A percentile compares a stretch with the other conserved stretches of the same genome.
phyloP scores from a whole-genome alignment of 2,113 vertebrate species.

The Ammodytes marinus region DNA sequence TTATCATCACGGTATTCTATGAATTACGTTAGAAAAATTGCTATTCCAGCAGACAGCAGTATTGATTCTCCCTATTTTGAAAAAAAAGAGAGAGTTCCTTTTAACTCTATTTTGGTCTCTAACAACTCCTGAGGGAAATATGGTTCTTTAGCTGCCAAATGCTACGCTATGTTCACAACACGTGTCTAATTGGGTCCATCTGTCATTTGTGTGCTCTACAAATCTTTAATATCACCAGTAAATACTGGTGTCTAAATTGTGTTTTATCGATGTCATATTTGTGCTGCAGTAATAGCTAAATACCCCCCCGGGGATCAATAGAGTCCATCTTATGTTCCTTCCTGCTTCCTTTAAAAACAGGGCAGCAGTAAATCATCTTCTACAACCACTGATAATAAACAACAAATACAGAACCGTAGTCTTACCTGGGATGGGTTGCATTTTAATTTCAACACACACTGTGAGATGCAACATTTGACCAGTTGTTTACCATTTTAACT shows the following conservation, averaged over 20 bases:
- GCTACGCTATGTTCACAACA: background rate
- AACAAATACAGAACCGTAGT: background rate
- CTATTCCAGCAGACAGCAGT: background rate
- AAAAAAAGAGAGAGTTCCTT: too few species aligned
- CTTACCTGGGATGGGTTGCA: background rate
- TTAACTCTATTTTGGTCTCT: background rate
- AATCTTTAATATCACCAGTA: conserved; percentile 58
- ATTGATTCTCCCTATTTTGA: background rate
- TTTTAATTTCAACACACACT: conserved; percentile 1
- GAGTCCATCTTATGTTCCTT: conserved; percentile 38
- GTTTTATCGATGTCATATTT: conserved; percentile 33
- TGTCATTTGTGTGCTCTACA: background rate
- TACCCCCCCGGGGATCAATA: conserved; percentile 43
- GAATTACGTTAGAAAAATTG: background rate
- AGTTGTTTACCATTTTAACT: background rate
- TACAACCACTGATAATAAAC: background rate
- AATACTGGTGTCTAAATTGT: conserved; percentile 26
- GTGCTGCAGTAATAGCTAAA: conserved; percentile 45
- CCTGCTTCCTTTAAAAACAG: conserved; percentile 7
- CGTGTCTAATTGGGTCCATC: background rate
- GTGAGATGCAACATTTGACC: background rate
- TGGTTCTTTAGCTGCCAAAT: background rate
- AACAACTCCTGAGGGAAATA: background rate
- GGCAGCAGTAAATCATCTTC: conserved; percentile 22
- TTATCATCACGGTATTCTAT: background rate